Conservation (phyloP, 2,888 invertebrate species). For the Cheilosia vulpina region DNA sequence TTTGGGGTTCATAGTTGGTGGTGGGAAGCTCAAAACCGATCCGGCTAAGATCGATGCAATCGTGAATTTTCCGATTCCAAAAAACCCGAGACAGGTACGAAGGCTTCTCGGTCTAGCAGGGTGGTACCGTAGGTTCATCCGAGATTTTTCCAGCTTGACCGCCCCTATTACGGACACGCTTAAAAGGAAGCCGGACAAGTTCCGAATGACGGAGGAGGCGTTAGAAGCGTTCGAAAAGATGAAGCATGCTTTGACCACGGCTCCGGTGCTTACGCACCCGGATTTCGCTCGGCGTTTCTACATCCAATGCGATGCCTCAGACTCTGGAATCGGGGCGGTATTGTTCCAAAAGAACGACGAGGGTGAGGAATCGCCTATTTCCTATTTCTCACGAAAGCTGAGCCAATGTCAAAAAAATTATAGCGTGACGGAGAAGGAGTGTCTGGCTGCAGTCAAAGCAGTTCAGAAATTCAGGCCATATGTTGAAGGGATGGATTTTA, state of each 20-base stretch:
- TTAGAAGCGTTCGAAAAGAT: conserved; percentile 42
- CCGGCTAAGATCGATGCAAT: conserved; percentile 52
- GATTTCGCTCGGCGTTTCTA: conserved; percentile 60
- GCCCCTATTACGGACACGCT: conserved; percentile 49
- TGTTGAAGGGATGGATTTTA: conserved; percentile 55
- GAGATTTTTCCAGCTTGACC: conserved; percentile 31
- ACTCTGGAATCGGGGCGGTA: conserved; percentile 45
- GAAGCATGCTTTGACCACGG: conserved; percentile 45
- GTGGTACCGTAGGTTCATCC: conserved; percentile 64
- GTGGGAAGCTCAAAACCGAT: conserved; percentile 41
- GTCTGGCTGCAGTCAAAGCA: conserved; percentile 29
- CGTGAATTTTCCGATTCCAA: conserved; percentile 31
- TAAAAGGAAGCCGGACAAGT: conserved; percentile 24
- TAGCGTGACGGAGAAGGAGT: conserved; percentile 38
- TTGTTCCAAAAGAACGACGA: conserved; percentile 42
- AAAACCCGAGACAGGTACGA: conserved; percentile 51
- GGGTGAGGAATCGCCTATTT: conserved; percentile 39
- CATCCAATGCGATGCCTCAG: conserved; percentile 65
- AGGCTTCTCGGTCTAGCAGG: conserved; percentile 65
- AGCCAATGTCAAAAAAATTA: conserved; percentile 33
- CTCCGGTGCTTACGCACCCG: conserved; percentile 59
- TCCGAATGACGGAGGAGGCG: conserved; percentile 39
- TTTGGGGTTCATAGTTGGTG: conserved; percentile 43
- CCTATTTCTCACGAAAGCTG: conserved; percentile 48
- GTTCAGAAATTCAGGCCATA: conserved; percentile 54